Base-by-base conservation (phyloP, 2,113 vertebrate species). In the Heliornis fulica region DNA sequence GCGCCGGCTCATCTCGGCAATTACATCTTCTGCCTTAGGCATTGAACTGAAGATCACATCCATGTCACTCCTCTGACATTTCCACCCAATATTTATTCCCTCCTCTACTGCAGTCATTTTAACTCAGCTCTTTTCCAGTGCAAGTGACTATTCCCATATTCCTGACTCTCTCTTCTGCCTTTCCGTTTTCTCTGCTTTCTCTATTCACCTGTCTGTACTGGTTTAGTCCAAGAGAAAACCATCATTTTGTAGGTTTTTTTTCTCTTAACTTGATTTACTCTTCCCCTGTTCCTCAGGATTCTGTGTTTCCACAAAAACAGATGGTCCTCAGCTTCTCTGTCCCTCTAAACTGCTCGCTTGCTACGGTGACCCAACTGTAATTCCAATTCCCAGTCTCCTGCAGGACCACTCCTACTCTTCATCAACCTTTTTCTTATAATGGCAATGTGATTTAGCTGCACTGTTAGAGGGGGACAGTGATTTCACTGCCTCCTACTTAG, bases 11-110 rank as follows among this genome's bases (percentile, higher is more conserved):
- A 38, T 63, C 70, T 76, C 8, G 3, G 79, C 70, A 94, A 36
- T 79, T 46, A 25, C 86, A 69, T 84, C 93, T 88, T 54, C 91
- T 83, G 94, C 96, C 94, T 90, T 19, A 28, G 94, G 91, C 83
- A 9, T 61, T 5, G 7, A 60, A 17, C 79, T 51, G 63, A 34
- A 87, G 91, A 84, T 93, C 93, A 75, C 83, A 78, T 87, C 89
- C 56, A 11, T 43, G 91, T 41, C 89, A 46, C 4, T 15, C 22
- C 91, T 66, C n/a, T 89, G 94, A 94, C 89, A 70, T 81, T 93
- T 66, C 68, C 60, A 57, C 28, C 1, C 7, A 64, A 54, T 0
- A 63, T 96, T 45, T 70, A 75, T 82, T 89, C 60, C 1, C 3
- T 74, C 12, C 56, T 81, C 54, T 92, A 18, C 89, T 76, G 59